Evolutionary conservation across 2,797 vertebrate species (phyloP), one percentile per base, ranked within the genome.

Genomic region (Pterois miles): DNA sequence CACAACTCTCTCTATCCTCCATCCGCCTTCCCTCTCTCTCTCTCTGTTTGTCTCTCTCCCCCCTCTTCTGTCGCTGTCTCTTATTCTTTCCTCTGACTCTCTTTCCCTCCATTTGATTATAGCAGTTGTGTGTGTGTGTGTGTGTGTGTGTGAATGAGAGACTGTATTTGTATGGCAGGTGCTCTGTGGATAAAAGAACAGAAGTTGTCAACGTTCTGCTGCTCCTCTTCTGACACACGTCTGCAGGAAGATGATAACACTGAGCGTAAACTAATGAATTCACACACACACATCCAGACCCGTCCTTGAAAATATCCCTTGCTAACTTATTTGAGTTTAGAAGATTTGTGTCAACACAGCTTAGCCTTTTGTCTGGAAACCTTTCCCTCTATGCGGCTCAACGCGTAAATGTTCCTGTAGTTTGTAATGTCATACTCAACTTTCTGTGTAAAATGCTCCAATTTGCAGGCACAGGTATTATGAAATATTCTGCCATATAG

Each of bases 241-340:
- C 83, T 91, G 90, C 64, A 82, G 58, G 65, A 68, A 59, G 83
- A 86, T 69, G 86, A 91, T 82, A 87, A 89, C 81, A 86, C 48
- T 86, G 82, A 71, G 25, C 80, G 70, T 27, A 65, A 85, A 68
- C 62, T 34, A 70, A 84, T 77, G 23, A 71, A 86, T 76, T 64
- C 57, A 62, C 56, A 62, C 52, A 65, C 38, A 50, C 31, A 70
- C 46, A 78, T 1, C 4, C 59, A 76, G 20, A 48, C 52, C 6
- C 38, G 71, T 59, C 80, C 80, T 81, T 86, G 74, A 72, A 82
- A 69, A 72, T 46, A 57, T 79, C 36, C 31, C 13, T 40, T 3
- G 3, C 27, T 38, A 59, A 78, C 64, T 71, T 78, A 64, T 60
- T 76, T 31, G 36, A 65, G 65, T 79, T 82, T 52, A 16, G 14